Evolutionary conservation across 2,113 vertebrate genomes (phyloP).

Genomic region (Galeopterus variegatus): DNA sequence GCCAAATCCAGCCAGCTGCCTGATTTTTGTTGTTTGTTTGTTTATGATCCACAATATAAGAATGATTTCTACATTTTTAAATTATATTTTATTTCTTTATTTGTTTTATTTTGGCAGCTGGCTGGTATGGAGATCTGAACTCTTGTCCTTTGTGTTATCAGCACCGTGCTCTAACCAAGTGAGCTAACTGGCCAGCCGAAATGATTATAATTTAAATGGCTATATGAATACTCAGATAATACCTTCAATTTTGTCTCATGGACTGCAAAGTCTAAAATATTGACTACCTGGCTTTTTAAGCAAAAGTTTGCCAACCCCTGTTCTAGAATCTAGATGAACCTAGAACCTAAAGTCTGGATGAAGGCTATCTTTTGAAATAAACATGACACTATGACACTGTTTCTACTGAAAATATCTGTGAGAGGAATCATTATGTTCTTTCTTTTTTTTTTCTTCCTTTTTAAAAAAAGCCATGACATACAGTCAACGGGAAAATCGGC

Average conservation of each 20-base stretch:
- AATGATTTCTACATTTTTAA: not conserved
- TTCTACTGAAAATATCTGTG: conserved; percentile 36
- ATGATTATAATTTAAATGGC: not conserved
- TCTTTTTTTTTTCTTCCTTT: conserved; percentile 27
- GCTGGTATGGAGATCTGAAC: too few species aligned
- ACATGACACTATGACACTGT: not conserved
- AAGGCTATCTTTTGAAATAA: conserved; percentile 59
- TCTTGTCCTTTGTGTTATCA: too few species aligned
- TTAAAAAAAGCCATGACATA: conserved; percentile 71
- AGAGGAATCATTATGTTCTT: not conserved
- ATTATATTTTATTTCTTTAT: not conserved
- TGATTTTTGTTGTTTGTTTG: not conserved
- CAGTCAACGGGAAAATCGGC: conserved; percentile 49
- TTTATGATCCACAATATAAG: not conserved
- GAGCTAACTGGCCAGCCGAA: too few species aligned
- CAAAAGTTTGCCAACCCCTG: not conserved
- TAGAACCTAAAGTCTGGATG: not conserved
- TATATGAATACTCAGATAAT: not conserved
- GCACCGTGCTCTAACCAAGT: too few species aligned
- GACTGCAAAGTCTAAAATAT: not conserved
- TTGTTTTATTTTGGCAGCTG: too few species aligned
- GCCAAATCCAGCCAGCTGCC: not conserved
- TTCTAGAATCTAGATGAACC: not conserved
- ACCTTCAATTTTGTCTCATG: not conserved
- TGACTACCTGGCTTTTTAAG: not conserved